Conservation (phyloP, 2,888 invertebrate genomes). For the Drosophila sordidula region DNA sequence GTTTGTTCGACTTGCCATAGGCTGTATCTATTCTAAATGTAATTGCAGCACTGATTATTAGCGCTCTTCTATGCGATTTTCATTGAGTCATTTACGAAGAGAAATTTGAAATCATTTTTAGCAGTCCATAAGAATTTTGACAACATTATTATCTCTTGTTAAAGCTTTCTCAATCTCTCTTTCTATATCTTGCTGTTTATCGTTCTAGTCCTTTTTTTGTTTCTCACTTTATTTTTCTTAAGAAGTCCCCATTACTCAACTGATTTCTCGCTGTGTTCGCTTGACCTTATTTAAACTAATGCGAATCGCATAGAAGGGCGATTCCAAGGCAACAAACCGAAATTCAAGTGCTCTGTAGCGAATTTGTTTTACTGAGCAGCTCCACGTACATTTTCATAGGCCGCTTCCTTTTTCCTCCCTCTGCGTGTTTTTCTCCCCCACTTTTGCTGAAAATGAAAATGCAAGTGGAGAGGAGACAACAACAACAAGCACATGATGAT, state of each 20-base stretch:
- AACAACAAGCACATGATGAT: constrained; percentile 3
- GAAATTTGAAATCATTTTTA: neutral
- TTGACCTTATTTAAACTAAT: neutral
- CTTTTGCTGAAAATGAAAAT: constrained; percentile 6
- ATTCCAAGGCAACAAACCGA: neutral
- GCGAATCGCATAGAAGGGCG: neutral
- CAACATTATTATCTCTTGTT: no score
- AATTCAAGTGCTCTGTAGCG: no score
- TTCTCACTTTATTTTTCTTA: no score
- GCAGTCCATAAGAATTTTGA: no score
- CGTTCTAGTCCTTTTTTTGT: no score
- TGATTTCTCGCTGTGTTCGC: no score
- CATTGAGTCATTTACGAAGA: neutral
- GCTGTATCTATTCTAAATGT: neutral
- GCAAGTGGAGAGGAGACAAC: constrained; percentile 15
- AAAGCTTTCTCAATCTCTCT: no score
- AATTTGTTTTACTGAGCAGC: no score
- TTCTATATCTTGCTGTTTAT: no score
- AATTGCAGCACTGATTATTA: no score
- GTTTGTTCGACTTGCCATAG: neutral
- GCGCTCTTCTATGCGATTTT: neutral
- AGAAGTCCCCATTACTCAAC: no score
- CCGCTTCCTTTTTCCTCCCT: neutral
- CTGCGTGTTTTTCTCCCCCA: neutral
- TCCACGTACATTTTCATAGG: no score